Base-by-base conservation (phyloP, 2,888 invertebrate genomes). In the Hydraecia micacea region DNA sequence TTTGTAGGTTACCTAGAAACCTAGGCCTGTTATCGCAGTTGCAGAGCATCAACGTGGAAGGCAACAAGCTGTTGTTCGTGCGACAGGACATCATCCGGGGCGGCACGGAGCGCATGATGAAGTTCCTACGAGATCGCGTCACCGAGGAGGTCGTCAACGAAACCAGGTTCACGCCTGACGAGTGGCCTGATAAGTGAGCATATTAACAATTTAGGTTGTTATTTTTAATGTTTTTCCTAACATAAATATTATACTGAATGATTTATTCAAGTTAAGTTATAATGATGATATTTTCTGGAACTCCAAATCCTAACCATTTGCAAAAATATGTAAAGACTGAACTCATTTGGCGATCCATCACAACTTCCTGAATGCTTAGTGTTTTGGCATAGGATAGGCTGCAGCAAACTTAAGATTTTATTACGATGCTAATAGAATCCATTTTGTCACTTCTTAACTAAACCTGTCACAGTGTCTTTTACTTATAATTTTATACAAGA, bases 31-130 rank as follows among this genome's bases (percentile, higher is more conserved):
- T 99, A 89, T 98, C 98, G 0, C 98, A 98, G 92, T 95, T 99
- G 79, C 98, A 98, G 90, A 98, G 98, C 87, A 97, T 99, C 73
- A 98, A 98, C 84, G 97, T 99, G 90, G 98, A 99, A 87, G 99
- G 99, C 9, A 99, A 99, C 95, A 98, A 98, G 89, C 96, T 99
- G 87, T 97, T 98, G 89, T 98, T 98, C 74, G 98, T 99, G 49
- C 96, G 99, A 58, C 97, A 98, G 80, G 99, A 99, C 93, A 97
- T 99, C 77, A 97, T 99, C 74, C 97, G 98, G 91, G 98, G 98
- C 80, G 99, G 99, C n/a, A 98, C 99, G 0, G 97, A 97, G 63
- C 96, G 98, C 79, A 97, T 99, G 92, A 97, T 99, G 93, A 98
- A 98, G 92, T 98, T 98, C 91, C 95, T 98, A 55, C 97, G 98